Evolutionary conservation across 1,140 invertebrate species (phyloP).

Genomic region (Drosophila sucinea): DNA sequence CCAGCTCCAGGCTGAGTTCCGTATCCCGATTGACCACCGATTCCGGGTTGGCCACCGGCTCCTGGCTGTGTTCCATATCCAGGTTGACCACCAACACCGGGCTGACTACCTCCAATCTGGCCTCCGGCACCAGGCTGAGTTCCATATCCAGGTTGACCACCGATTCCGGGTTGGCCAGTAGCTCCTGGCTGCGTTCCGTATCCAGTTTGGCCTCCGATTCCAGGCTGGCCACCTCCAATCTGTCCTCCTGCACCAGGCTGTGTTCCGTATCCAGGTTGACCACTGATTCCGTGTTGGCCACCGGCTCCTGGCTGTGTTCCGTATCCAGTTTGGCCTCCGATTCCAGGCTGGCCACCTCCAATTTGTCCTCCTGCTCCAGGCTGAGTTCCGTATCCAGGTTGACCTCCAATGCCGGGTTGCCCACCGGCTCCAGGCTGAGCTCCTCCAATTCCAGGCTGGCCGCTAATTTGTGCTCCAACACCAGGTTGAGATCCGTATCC

Average conservation of each 20-base stretch:
- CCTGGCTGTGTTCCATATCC: constrained; percentile 16
- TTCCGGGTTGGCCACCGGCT: constrained; percentile 22
- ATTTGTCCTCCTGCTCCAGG: constrained; percentile 24
- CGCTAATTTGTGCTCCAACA: not conserved
- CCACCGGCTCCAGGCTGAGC: not conserved
- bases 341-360: constrained; percentile 1
- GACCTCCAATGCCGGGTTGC: not conserved
- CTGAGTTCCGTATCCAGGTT: not conserved
- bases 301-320: constrained; percentile 12
- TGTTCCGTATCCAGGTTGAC: not conserved
- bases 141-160: constrained; percentile 36
- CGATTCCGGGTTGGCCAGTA: constrained; percentile 6
- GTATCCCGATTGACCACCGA: constrained; percentile 30
- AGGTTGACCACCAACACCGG: constrained; percentile 16
- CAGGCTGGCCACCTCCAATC: not conserved
- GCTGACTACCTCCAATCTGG: not conserved
- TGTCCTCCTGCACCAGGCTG: constrained; percentile 18
- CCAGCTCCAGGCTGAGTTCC: constrained; percentile 15
- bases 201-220: constrained; percentile 19
- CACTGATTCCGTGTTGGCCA: no score
- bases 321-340: constrained; percentile 25
- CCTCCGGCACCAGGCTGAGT: constrained; percentile 18
- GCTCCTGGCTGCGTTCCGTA: constrained; percentile 14
- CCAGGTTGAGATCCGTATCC: constrained; percentile 19
- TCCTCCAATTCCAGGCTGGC: constrained; percentile 15